Conservation (phyloP, 2,888 invertebrate genomes). For the Drosophila colorata region DNA sequence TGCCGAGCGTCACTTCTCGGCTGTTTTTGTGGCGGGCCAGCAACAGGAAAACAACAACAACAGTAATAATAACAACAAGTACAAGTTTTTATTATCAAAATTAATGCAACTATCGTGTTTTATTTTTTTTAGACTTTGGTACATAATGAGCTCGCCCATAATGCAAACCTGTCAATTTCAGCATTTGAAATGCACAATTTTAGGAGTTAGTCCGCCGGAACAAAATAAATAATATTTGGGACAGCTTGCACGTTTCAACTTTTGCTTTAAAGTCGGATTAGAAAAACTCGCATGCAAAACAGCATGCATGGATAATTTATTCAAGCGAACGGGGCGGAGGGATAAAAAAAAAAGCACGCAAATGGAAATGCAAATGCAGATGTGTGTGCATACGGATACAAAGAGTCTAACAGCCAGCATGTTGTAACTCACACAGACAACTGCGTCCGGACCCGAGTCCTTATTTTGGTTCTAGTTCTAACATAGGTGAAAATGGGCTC, state of each 20-base stretch:
- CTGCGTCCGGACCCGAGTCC: slow-evolving; percentile 6
- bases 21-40: slow-evolving; percentile 27
- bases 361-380: slow-evolving; percentile 70
- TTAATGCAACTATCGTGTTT: slow-evolving; percentile 69
- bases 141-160: slow-evolving; percentile 7
- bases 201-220: not conserved
- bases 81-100: slow-evolving; percentile 50
- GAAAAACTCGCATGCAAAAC: slow-evolving; percentile 54
- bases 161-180: slow-evolving; percentile 19
- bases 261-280: slow-evolving; percentile 55
- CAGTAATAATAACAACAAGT: slow-evolving; percentile 23
- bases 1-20: slow-evolving; percentile 63
- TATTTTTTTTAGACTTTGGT: not conserved
- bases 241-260: slow-evolving; percentile 28
- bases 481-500: slow-evolving; percentile 53
- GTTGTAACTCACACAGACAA: slow-evolving; percentile 24
- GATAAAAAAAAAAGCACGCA: slow-evolving; percentile 31
- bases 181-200: slow-evolving; percentile 10
- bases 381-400: slow-evolving; percentile 9
- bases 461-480: slow-evolving; percentile 4
- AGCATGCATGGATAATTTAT: slow-evolving; percentile 69
- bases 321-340: slow-evolving; percentile 57
- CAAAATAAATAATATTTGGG: slow-evolving; percentile 11
- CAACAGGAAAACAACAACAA: slow-evolving; percentile 29
- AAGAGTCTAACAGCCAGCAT: slow-evolving; percentile 43